A percentile compares a stretch with the other conserved stretches of the same genome.
Evolutionary conservation across 2,888 invertebrate genomes (phyloP).

Genomic region (Oegoconia quadripuncta): DNA sequence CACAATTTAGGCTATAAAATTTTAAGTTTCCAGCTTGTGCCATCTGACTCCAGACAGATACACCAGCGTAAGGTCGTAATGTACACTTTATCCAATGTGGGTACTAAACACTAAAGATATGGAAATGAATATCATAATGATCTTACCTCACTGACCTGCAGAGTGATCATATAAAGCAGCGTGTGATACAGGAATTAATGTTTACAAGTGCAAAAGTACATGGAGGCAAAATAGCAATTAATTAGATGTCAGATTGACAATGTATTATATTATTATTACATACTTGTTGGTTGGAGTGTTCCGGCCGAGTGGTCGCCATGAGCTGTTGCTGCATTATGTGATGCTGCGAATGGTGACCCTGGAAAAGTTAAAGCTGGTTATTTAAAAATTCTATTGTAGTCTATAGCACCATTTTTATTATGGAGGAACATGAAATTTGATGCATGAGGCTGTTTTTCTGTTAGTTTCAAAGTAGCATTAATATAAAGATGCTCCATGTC

Average conservation of each 20-base stretch:
- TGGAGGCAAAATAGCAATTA: neutral
- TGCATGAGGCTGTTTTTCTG: too few species aligned
- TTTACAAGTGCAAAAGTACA: conserved; percentile 37
- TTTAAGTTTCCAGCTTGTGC: too few species aligned
- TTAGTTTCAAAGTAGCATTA: too few species aligned
- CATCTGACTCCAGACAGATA: too few species aligned
- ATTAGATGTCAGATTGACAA: conserved; percentile 20
- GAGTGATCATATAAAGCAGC: conserved; percentile 54
- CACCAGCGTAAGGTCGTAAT: too few species aligned
- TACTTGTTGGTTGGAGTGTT: conserved; percentile 71
- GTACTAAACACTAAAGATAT: neutral
- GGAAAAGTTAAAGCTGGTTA: conserved; percentile 8
- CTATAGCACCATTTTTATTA: too few species aligned
- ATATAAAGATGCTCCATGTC: too few species aligned
- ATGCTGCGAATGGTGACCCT: conserved; percentile 74
- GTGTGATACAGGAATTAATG: conserved; percentile 44
- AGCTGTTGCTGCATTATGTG: conserved; percentile 76
- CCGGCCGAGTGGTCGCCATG: conserved; percentile 58
- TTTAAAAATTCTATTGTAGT: too few species aligned
- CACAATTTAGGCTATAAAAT: too few species aligned
- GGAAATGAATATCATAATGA: conserved; percentile 3
- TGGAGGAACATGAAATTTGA: neutral
- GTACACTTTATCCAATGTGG: too few species aligned
- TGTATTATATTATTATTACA: conserved; percentile 7
- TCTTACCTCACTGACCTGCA: conserved; percentile 70